Evolutionary conservation across 1,140 invertebrate genomes (phyloP), one percentile per base, ranked within the genome.

Genomic region (Helicoverpa armigera): DNA sequence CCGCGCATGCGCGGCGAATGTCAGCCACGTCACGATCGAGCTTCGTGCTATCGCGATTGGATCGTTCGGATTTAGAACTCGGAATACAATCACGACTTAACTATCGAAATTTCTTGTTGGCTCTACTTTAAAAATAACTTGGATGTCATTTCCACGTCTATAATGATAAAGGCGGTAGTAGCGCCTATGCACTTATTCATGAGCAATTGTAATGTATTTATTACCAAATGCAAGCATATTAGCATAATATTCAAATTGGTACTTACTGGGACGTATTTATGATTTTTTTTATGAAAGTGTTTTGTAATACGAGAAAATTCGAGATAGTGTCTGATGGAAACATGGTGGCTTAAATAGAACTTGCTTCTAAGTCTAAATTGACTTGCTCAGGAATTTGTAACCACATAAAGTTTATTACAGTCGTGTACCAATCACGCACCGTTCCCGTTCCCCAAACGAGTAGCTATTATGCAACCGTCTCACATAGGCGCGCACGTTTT

Each of bases 21-120:
- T 93, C 93, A 94, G 91, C 90, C 91, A 92, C 91, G 91, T 94
- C 93, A 94, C 93, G 92, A 94, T 78, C 84, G 77, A 88, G 87
- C 91, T 90, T 90, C 90, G 90, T 90, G 87, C 88, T 90, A 92
- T 90, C 88, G 87, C 88, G 88, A 87, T 87, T 88, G 87, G 88
- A 90, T 92, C 90, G 88, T 88, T 91, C 85, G 87, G 88, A 92
- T 90, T 89, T 84, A 83, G 82, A 91, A 87, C 85, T 86, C 79
- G 63, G 87, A 90, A 89, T 87, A 85, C 83, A 85, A 90, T 91
- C 88, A 90, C 88, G 87, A 90, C 81, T 80, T 84, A 73, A 83
- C 69, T 70, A 80, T 79, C 80, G 51, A 83, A 87, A 73, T 58
- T 67, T 81, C 72, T 69, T 81, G 72, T 69, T 76, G 73, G 67